Percentiles rank a stretch among this genome's conserved stretches.
Evolutionary conservation across 2,113 vertebrate species (phyloP).

Genomic region (Lucifuga dentata): DNA sequence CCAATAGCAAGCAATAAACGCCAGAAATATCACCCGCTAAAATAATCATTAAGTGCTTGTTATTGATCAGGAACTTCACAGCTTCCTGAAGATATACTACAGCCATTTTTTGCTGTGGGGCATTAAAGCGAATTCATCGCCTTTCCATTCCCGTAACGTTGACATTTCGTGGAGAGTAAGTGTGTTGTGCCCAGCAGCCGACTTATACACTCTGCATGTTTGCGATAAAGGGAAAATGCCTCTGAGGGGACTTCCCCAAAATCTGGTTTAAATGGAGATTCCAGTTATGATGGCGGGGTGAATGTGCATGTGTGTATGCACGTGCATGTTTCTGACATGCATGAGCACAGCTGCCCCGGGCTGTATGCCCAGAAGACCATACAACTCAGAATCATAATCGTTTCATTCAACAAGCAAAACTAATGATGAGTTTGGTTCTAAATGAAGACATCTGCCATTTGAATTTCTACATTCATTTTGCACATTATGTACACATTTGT

Average conservation of each 20-base stretch:
- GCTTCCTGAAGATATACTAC: too few species aligned
- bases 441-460: constrained; percentile 54
- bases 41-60: too few species aligned
- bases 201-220: background rate
- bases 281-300: background rate
- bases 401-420: constrained; percentile 27
- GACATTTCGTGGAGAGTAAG: background rate
- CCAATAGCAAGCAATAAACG: background rate
- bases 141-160: constrained; percentile 10
- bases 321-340: constrained; percentile 6
- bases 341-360: constrained; percentile 54
- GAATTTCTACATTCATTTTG: background rate
- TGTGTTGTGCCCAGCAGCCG: background rate
- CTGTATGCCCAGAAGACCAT: constrained; percentile 52
- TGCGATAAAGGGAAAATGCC: constrained; percentile 19
- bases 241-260: constrained; percentile 15
- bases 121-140: background rate
- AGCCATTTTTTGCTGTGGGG: background rate
- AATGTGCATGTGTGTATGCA: background rate
- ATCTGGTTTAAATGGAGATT: constrained; percentile 13
- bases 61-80: background rate
- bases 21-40: background rate
- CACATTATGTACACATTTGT: background rate
- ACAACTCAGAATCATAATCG: constrained; percentile 31
- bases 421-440: constrained; percentile 37